Evolutionary conservation across 2,888 invertebrate species (phyloP).

Genomic region (Deilephila elpenor): DNA sequence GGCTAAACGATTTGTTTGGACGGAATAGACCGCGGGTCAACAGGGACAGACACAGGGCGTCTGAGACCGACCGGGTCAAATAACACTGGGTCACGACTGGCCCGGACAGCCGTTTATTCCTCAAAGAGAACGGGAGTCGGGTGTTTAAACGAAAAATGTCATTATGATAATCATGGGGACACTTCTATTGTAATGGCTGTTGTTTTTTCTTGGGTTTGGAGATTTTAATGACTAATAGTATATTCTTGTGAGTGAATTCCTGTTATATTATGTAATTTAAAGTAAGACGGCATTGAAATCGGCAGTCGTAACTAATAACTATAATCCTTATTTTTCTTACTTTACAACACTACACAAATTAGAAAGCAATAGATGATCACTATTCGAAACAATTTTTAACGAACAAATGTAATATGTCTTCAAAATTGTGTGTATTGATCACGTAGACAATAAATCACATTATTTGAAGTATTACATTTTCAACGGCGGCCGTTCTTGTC

Average conservation of each 20-base stretch:
- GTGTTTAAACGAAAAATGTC: constrained; percentile 19
- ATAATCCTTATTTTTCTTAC: too few relatives aligned
- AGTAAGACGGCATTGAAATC: too few relatives aligned
- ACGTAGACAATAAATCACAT: constrained; percentile 25
- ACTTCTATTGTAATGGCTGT: not conserved
- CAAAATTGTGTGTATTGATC: constrained; percentile 12
- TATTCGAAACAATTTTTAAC: not conserved
- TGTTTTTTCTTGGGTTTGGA: not conserved
- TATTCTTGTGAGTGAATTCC: too few relatives aligned
- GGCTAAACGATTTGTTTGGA: constrained; percentile 17
- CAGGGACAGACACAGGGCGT: not conserved
- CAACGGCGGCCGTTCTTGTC: constrained; percentile 35
- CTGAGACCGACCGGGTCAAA: constrained; percentile 13
- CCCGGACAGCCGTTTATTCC: constrained; percentile 10
- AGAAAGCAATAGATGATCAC: not conserved
- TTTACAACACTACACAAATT: not conserved
- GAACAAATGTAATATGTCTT: not conserved
- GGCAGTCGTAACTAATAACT: too few relatives aligned
- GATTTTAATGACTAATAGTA: not conserved
- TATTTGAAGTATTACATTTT: constrained; percentile 19
- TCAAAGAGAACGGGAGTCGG: not conserved
- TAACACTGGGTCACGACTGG: constrained; percentile 18
- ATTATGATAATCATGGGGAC: constrained; percentile 9
- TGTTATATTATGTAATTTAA: too few relatives aligned
- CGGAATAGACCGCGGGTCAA: constrained; percentile 9